Evolutionary conservation across 2,888 invertebrate species (phyloP).

Genomic region (Fissipunctia ypsillon): DNA sequence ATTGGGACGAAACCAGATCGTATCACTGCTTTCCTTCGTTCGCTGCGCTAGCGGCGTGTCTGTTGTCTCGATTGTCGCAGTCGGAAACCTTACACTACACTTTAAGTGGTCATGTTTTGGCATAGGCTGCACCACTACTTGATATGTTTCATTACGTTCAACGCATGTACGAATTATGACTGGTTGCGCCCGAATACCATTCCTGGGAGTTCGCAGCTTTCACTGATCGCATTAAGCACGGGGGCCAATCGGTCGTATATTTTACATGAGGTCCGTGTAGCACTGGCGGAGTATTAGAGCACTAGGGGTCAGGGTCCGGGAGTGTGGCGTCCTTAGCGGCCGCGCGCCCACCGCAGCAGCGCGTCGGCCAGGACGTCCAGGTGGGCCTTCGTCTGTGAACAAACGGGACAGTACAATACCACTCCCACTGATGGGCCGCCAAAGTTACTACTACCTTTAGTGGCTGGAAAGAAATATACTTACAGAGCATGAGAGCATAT

Average conservation of each 20-base stretch:
- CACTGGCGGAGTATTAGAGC: constrained; percentile 80
- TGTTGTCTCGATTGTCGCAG: constrained; percentile 73
- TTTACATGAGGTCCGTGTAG: constrained; percentile 79
- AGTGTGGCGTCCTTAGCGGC: constrained; percentile 92
- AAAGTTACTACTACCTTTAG: background rate
- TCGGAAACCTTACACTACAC: constrained; percentile 87
- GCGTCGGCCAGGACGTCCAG: constrained; percentile 98
- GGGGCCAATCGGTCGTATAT: constrained; percentile 76
- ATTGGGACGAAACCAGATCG: constrained; percentile 87
- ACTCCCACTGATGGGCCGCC: background rate
- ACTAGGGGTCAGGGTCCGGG: constrained; percentile 76
- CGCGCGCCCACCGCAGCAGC: constrained; percentile 97
- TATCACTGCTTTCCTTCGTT: constrained; percentile 77
- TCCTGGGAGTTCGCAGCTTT: constrained; percentile 83
- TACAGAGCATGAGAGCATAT: constrained; percentile 9
- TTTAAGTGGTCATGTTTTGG: constrained; percentile 85
- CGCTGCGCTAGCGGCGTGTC: constrained; percentile 67
- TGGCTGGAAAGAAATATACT: background rate
- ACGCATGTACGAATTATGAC: constrained; percentile 82
- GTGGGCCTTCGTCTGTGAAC: constrained; percentile 97
- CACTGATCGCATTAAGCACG: constrained; percentile 82
- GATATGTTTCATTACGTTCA: constrained; percentile 89
- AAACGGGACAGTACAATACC: constrained; percentile 24
- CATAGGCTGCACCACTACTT: constrained; percentile 88
- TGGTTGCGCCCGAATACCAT: constrained; percentile 87